Percentiles rank a stretch among this genome's conserved stretches.
Evolutionary conservation across 2,113 vertebrate species (phyloP).

Genomic region (Sminthopsis crassicaudata): DNA sequence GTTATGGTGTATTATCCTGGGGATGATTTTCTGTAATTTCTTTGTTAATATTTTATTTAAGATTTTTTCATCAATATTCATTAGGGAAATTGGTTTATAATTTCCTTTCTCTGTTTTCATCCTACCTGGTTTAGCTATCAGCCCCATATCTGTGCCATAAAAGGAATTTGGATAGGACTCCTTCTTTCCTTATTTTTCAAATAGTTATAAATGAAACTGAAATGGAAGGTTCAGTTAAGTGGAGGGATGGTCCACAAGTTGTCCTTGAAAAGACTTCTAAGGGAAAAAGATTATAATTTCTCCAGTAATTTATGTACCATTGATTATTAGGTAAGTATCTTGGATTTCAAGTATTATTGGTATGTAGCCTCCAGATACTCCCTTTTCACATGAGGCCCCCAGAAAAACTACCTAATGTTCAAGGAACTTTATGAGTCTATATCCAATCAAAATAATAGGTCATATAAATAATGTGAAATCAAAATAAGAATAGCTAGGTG

Average conservation of each 20-base stretch:
- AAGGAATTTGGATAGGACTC: too few relatives aligned
- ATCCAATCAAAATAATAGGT: not conserved
- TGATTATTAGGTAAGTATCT: not conserved
- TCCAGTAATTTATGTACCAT: not conserved
- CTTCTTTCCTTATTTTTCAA: too few relatives aligned
- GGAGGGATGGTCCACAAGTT: not conserved
- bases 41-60: too few relatives aligned
- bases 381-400: not conserved
- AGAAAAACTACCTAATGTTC: not conserved
- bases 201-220: not conserved
- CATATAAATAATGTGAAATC: not conserved
- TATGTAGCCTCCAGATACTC: not conserved
- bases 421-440: not conserved
- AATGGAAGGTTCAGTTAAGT: not conserved
- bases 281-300: not conserved
- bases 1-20: too few relatives aligned
- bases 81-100: too few relatives aligned
- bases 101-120: too few relatives aligned
- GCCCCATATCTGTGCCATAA: too few relatives aligned
- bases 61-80: too few relatives aligned
- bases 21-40: too few relatives aligned
- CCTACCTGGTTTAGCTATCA: too few relatives aligned
- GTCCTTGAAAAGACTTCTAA: not conserved
- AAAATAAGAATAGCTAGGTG: too few relatives aligned
- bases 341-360: not conserved